Conservation (phyloP, 2,797 vertebrate species). For the Gallirallus australis region DNA sequence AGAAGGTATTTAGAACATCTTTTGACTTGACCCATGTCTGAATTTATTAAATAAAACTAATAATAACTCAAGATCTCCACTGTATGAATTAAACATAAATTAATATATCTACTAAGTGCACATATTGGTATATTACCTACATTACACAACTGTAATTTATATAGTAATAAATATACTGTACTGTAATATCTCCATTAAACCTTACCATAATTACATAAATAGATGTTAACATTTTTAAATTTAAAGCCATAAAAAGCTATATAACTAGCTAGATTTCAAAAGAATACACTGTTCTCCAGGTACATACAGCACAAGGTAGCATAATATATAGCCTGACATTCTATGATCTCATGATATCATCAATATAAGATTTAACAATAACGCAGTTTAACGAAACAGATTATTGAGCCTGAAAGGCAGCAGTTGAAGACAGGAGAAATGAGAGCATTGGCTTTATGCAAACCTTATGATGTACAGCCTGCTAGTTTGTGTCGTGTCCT, state of each 20-base stretch:
- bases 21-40: background rate
- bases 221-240: background rate
- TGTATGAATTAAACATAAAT: background rate
- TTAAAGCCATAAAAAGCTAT: background rate
- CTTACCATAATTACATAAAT: background rate
- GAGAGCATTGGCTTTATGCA: background rate
- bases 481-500: background rate
- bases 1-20: background rate
- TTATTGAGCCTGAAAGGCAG: background rate
- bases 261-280: background rate
- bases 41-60: background rate
- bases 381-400: background rate
- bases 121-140: background rate
- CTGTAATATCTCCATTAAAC: background rate
- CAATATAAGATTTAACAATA: background rate
- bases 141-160: background rate
- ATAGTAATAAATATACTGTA: background rate
- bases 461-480: background rate
- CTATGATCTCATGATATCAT: background rate
- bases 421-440: background rate
- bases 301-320: background rate
- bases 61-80: background rate
- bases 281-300: background rate
- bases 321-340: background rate
- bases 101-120: background rate